A percentile compares a stretch with the other conserved stretches of the same genome.
Conservation (phyloP, 30 jellyfish, hydroid and myxozoan genomes). For the Haliclystus octoradiatus region DNA sequence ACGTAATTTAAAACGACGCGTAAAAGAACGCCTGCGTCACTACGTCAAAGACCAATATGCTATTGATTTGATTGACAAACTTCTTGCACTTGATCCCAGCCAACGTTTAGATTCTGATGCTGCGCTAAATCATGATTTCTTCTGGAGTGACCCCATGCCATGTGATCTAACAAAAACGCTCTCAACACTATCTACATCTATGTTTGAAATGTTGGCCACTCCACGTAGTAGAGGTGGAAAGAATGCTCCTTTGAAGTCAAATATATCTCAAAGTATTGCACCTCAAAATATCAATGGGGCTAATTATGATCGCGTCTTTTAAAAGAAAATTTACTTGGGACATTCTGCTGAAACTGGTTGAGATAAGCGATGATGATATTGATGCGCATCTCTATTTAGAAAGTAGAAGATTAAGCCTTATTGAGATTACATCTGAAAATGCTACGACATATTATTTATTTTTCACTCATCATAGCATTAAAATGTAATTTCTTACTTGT, state of each 20-base stretch:
- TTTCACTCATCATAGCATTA: too few species aligned
- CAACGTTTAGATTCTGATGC: constrained; percentile 90
- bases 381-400: too few species aligned
- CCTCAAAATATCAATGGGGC: constrained; percentile 83
- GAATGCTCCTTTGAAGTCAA: constrained; percentile 51
- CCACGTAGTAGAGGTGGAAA: constrained; percentile 59
- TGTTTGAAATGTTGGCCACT: constrained; percentile 86
- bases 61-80: constrained; percentile 76
- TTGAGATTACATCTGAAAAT: too few species aligned
- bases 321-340: too few species aligned
- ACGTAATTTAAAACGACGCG: constrained; percentile 59
- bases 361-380: too few species aligned
- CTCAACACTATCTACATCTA: constrained; percentile 71
- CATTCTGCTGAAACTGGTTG: too few species aligned
- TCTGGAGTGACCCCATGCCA: constrained; percentile 99
- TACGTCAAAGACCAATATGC: constrained; percentile 81
- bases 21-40: constrained; percentile 62
- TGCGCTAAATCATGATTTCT: constrained; percentile 93
- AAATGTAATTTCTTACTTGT: too few species aligned
- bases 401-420: too few species aligned
- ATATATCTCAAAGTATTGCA: constrained; percentile 55
- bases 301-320: constrained; percentile 80
- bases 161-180: constrained; percentile 75
- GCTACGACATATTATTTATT: too few species aligned
- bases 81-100: constrained; percentile 79